Conservation (phyloP, 2,113 vertebrate species). For the Plestiodon gilberti region DNA sequence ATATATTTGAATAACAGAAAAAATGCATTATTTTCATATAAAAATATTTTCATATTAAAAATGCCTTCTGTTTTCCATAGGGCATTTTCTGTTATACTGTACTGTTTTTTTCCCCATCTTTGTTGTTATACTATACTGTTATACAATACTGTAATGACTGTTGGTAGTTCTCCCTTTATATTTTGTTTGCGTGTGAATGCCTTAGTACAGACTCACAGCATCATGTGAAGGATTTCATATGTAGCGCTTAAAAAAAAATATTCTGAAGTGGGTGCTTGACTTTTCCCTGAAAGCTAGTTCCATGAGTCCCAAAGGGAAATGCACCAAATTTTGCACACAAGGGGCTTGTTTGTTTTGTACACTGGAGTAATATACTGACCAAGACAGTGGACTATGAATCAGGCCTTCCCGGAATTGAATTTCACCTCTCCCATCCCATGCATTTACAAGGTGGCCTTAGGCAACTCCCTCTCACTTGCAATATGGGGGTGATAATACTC, state of each 20-base stretch:
- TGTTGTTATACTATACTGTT: background rate
- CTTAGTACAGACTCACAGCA: background rate
- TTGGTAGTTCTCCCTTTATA: background rate
- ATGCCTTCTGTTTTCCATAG: background rate
- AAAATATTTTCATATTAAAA: background rate
- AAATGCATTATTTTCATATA: background rate
- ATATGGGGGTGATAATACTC: too few species aligned
- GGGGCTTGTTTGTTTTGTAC: background rate
- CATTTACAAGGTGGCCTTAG: too few species aligned
- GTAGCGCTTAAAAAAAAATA: background rate
- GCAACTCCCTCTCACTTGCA: too few species aligned
- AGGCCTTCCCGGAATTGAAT: too few species aligned
- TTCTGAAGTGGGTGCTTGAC: background rate
- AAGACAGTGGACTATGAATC: too few species aligned
- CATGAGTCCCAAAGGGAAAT: background rate
- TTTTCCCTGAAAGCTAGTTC: background rate
- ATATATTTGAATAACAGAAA: constrained; percentile 35
- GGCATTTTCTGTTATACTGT: background rate
- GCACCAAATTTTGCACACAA: background rate
- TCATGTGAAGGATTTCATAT: background rate
- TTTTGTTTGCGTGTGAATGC: background rate
- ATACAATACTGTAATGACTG: background rate
- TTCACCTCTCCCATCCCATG: too few species aligned
- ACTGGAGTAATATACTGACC: too few species aligned
- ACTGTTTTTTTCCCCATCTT: too few species aligned